Evolutionary conservation across 2,888 invertebrate genomes (phyloP), one percentile per base, ranked within the genome.

Genomic region (Drosophila borborema): DNA sequence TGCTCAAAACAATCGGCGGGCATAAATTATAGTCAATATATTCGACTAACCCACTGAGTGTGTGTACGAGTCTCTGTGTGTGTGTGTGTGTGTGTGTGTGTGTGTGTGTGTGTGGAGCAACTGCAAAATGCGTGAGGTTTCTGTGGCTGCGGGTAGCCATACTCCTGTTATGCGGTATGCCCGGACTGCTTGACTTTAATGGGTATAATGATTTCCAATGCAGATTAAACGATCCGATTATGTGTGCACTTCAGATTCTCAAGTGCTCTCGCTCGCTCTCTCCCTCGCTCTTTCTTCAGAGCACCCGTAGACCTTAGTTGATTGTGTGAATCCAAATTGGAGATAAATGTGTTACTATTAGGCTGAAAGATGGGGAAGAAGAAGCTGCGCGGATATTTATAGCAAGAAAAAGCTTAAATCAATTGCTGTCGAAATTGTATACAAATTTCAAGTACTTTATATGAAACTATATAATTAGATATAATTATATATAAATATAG

Each of bases 1-100:
- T 88, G 86, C 90, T 85, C 71, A 80, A 90, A 86, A 86, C 85
- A 86, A 90, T 90, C 90, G 89, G 64, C 73, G 83, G 81, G 90
- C 85, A 86, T 86, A 86, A 86, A 86, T 86, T 86, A 90, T 82
- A 64, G 77, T 77, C 76, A 70, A 58, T 51, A 72, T 36, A 45
- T 71, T 72, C 56, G 72, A 51, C 63, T 63, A 60, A 28, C 45
- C 34, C 51, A 56, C 60, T 46, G 20, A 12, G 56, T 14, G 8
- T 18, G 8, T 9, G 14, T 6, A 14, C 12, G 36, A 45, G 1
- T 20, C 20, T 20, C n/a, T n/a, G 8, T 9, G 23, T 23, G 23
- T 3, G 3, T 3, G 36, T 36, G 20, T 10, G 40, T 28, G 51
- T 46, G 46, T 12, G 18, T 16, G 36, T 28, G 14, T 12, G 34